These are phyloP conservation scores for Ametastegia equiseti DNA, from an alignment of 2,888 invertebrate species.

Conservation along the genomic window DNA sequence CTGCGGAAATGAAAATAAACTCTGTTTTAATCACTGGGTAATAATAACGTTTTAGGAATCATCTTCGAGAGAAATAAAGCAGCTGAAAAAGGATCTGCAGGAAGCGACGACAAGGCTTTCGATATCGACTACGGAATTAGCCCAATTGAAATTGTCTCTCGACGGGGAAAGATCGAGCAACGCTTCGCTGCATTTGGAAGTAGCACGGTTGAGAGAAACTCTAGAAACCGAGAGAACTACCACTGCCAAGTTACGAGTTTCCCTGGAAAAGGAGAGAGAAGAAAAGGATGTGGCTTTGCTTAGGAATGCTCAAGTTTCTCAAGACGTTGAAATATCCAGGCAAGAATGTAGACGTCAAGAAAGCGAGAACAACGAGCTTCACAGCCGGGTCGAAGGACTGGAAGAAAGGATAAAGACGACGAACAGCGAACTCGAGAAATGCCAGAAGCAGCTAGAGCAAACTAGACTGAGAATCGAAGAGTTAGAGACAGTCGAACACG, in stretches of 20 bases:
- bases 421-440: conserved; percentile 74
- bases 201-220: conserved; percentile 66
- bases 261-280: conserved; percentile 79
- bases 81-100: conserved; percentile 65
- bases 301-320: conserved; percentile 90
- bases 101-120: conserved; percentile 61
- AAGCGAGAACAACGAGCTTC: conserved; percentile 80
- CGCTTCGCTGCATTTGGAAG: conserved; percentile 66
- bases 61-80: conserved; percentile 65
- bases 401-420: conserved; percentile 79
- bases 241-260: conserved; percentile 62
- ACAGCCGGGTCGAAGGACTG: conserved; percentile 78
- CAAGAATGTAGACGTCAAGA: conserved; percentile 86
- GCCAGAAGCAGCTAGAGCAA: conserved; percentile 64
- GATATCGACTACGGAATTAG: conserved; percentile 62
- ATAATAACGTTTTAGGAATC: conserved; percentile 61
- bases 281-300: conserved; percentile 87
- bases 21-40: neutral
- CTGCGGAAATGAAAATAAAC: neutral
- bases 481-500: conserved; percentile 77
- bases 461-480: conserved; percentile 75
- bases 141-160: conserved; percentile 61
- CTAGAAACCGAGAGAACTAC: conserved; percentile 67
- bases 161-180: conserved; percentile 69
- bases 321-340: conserved; percentile 86